These are phyloP conservation scores for Agonopterix heracliana DNA, from an alignment of 2,888 invertebrate genomes.

Conservation along the genomic window DNA sequence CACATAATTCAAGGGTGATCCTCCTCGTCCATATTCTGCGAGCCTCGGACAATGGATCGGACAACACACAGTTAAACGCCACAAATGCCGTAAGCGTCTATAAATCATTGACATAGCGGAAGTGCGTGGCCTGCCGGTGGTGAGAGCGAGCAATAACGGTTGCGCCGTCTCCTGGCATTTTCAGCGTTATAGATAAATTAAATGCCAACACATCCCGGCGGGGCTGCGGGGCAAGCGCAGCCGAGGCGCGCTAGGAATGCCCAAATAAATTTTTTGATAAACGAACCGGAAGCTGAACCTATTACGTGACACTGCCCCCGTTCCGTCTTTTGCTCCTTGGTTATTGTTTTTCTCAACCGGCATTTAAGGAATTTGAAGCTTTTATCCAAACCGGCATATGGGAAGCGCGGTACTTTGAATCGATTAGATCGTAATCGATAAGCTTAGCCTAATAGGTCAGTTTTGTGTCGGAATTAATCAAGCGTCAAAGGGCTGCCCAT, in stretches of 20 bases:
- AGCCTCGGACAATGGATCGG: slow-evolving; percentile 61
- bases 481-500: slow-evolving; percentile 67
- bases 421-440: slow-evolving; percentile 68
- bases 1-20: slow-evolving; percentile 65
- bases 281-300: slow-evolving; percentile 69
- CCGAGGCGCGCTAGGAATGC: slow-evolving; percentile 62
- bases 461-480: slow-evolving; percentile 73
- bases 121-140: slow-evolving; percentile 54
- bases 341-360: slow-evolving; percentile 67
- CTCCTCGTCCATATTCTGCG: slow-evolving; percentile 57
- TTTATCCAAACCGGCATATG: slow-evolving; percentile 57
- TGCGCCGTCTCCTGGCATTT: slow-evolving; percentile 58
- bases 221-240: slow-evolving; percentile 47
- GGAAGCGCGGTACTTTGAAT: slow-evolving; percentile 66
- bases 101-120: slow-evolving; percentile 75
- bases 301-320: slow-evolving; percentile 69
- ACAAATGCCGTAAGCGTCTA: slow-evolving; percentile 60
- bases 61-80: slow-evolving; percentile 65
- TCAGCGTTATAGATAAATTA: slow-evolving; percentile 71
- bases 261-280: slow-evolving; percentile 72
- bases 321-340: slow-evolving; percentile 54
- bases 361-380: slow-evolving; percentile 58
- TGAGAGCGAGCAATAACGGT: slow-evolving; percentile 60
- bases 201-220: slow-evolving; percentile 66
- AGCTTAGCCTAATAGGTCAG: slow-evolving; percentile 65